Evolutionary conservation across 2,797 vertebrate genomes (phyloP).

Genomic region (Pangasius larnaudii): DNA sequence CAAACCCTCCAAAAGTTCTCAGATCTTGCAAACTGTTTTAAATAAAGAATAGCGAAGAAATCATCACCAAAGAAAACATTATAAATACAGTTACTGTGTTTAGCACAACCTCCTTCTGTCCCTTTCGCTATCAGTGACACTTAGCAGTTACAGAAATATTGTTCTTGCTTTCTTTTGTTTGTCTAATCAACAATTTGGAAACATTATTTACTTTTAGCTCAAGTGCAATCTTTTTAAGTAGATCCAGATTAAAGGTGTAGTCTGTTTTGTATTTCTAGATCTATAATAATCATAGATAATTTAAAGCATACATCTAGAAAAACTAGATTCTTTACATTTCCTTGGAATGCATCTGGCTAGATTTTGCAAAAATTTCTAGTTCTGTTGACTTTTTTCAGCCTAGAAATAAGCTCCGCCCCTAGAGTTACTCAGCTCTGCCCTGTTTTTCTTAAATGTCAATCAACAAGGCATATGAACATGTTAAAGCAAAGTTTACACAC

Average conservation of each 20-base stretch:
- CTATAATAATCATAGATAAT: background rate
- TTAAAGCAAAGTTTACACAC: background rate
- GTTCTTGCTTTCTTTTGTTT: background rate
- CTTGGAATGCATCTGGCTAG: background rate
- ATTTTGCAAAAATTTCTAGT: background rate
- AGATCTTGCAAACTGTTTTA: background rate
- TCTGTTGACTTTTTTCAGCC: background rate
- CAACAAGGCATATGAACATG: background rate
- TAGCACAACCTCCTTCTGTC: background rate
- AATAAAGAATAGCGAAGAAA: background rate
- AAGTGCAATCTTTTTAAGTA: background rate
- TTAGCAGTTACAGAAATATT: background rate
- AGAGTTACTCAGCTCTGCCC: background rate
- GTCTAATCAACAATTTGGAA: background rate
- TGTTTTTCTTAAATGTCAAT: background rate
- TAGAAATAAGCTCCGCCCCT: background rate
- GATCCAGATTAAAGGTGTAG: background rate
- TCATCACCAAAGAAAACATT: constrained; percentile 13
- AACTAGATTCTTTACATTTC: background rate
- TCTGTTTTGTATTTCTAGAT: background rate
- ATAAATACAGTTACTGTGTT: background rate
- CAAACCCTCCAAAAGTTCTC: background rate
- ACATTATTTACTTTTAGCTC: background rate
- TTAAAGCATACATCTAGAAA: background rate
- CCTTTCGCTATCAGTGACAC: background rate